These are phyloP conservation scores for Microcebus jonahi DNA, from an alignment of 2,113 vertebrate genomes.

Conservation along the genomic window DNA sequence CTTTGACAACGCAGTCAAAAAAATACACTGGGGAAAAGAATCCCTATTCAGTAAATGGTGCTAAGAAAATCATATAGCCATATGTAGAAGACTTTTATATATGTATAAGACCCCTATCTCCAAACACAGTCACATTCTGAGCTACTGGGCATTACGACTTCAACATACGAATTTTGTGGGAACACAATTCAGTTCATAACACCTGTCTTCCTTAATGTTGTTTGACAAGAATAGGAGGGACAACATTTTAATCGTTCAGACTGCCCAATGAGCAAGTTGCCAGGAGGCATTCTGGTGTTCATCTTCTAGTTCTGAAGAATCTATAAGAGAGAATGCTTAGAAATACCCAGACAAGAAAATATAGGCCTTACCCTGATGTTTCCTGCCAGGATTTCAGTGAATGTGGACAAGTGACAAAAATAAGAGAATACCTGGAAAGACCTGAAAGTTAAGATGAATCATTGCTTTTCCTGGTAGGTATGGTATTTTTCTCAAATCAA, in stretches of 20 bases:
- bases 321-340: neutral
- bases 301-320: neutral
- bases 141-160: neutral
- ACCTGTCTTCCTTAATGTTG: neutral
- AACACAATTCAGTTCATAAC: neutral
- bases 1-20: no score
- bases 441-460: neutral
- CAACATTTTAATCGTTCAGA: neutral
- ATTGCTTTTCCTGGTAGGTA: neutral
- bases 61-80: no score
- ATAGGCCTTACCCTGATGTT: neutral
- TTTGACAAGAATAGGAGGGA: neutral
- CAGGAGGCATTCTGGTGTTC: neutral
- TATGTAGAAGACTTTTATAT: no score
- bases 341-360: neutral
- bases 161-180: neutral
- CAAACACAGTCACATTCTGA: neutral
- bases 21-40: no score
- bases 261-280: no score
- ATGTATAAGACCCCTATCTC: neutral
- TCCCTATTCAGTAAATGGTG: no score
- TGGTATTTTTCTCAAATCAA: neutral
- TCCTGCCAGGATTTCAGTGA: neutral
- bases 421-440: neutral
- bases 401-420: neutral